Conservation (phyloP, 2,113 vertebrate genomes). For the Pipa parva region DNA sequence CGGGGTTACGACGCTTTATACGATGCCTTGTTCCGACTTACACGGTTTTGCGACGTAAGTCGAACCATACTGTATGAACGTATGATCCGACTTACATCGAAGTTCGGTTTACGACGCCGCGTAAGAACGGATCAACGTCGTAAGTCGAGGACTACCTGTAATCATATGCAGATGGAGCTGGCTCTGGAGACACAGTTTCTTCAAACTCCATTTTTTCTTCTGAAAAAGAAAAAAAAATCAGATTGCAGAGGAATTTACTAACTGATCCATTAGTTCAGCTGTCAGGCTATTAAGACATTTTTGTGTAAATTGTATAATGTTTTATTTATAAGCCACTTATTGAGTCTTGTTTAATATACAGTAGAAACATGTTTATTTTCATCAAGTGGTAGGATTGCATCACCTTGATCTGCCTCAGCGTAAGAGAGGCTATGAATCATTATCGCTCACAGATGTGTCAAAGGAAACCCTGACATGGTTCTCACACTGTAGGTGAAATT, state of each 20-base stretch:
- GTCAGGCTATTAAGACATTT: not conserved
- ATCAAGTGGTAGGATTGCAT: not conserved
- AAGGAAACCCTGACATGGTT: not conserved
- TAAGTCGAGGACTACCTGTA: no score
- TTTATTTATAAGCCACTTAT: constrained; percentile 2
- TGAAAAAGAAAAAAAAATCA: no score
- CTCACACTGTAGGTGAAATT: not conserved
- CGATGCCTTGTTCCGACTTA: no score
- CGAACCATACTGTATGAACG: no score
- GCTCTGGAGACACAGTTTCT: not conserved
- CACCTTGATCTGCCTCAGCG: not conserved
- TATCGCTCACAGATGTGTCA: not conserved
- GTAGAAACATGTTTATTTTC: not conserved
- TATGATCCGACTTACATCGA: no score
- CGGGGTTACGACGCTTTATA: no score
- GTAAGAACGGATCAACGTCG: no score
- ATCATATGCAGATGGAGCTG: constrained; percentile 22
- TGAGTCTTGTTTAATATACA: not conserved
- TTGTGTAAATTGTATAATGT: not conserved
- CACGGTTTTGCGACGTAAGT: no score
- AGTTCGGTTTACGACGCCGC: no score
- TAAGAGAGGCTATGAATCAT: not conserved
- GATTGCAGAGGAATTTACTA: not conserved
- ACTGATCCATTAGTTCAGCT: not conserved
- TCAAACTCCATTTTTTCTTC: no score